Base-by-base conservation (phyloP, 2,113 vertebrate genomes). In the Syrmaticus mikado region DNA sequence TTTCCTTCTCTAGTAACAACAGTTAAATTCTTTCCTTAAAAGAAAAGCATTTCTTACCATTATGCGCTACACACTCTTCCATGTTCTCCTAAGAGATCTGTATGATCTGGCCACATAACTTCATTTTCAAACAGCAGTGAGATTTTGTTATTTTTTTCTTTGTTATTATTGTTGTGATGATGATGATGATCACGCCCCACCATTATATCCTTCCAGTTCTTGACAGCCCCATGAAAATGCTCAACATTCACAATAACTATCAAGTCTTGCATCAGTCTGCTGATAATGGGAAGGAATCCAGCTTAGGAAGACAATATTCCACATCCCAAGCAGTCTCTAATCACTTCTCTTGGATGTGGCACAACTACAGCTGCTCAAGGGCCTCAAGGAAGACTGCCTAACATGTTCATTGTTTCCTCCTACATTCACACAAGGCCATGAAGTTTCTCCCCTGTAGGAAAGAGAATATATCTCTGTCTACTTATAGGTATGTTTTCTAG, bases 131-230 rank as follows among this genome's bases (percentile, higher is more conserved):
- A 38, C 21, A 52, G 7, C 24, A 89, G 30, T 28, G 30, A 75
- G 17, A 57, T 12, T 25, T 43, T 34, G 6, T 20, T 58, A 7
- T 11, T 50, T 81, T 9, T 55, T 50, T 81, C 8, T 45, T 40
- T 48, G 11, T 48, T 38, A 30, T 6, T 48, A 27, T 60, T 65
- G 57, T 16, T 43, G n/a, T 48, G 34, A 64, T 40, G 25, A 64
- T 38, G 38, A 40, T 40, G 24, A 64, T 40, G 61, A 62, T 62
- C 34, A 53, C 61, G 55, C 52, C 32, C 45, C 73, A 85, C 82
- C 87, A 96, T 78, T 22, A 94, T 92, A 45, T 95, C 78, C 96
- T 96, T 96, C 92, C 32, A 53, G 94, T 93, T 61, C 46, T 90
- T 94, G 92, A 66, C 25, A 89, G 40, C 43, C n/a, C 58, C 36